A percentile compares a stretch with the other conserved stretches of the same genome.
phyloP scores from a whole-genome alignment of 2,113 vertebrate genomes.

The Gavia stellata region DNA sequence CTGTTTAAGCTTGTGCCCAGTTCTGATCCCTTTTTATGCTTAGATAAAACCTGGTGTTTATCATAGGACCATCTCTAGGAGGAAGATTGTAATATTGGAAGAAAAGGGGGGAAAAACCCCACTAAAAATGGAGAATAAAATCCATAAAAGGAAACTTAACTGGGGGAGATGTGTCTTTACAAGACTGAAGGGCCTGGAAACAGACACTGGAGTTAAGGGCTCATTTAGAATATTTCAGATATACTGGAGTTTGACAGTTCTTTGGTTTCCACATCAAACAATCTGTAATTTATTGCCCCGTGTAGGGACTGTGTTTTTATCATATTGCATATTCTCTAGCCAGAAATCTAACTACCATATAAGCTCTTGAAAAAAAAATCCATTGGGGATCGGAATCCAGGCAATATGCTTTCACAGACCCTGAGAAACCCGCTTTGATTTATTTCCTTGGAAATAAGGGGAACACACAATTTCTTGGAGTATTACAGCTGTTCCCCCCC shows the following conservation, averaged over 20 bases:
- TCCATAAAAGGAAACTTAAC: conserved; percentile 30
- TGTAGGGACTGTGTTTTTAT: conserved; percentile 47
- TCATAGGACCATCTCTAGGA: background rate
- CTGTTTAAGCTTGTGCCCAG: background rate
- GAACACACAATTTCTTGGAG: conserved; percentile 9
- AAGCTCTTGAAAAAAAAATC: conserved; percentile 24
- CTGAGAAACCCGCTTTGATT: conserved; percentile 58
- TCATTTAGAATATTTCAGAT: conserved; percentile 55
- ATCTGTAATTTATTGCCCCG: conserved; percentile 44
- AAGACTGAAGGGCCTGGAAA: conserved; percentile 26
- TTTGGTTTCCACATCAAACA: conserved; percentile 60
- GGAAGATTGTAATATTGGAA: background rate
- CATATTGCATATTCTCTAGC: conserved; percentile 42
- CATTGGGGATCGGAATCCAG: conserved; percentile 28
- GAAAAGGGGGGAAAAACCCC: background rate
- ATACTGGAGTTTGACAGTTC: conserved; percentile 48
- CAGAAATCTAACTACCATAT: conserved; percentile 50
- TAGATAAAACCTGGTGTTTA: background rate
- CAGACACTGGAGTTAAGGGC: conserved; percentile 22
- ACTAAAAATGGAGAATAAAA: background rate
- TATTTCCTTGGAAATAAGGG: conserved; percentile 44
- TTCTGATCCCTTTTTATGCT: background rate
- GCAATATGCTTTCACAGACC: conserved; percentile 44
- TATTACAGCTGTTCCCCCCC: background rate
- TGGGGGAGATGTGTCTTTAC: background rate